These are phyloP conservation scores for Lysandra coridon DNA, from an alignment of 2,888 invertebrate genomes.

Conservation along the genomic window DNA sequence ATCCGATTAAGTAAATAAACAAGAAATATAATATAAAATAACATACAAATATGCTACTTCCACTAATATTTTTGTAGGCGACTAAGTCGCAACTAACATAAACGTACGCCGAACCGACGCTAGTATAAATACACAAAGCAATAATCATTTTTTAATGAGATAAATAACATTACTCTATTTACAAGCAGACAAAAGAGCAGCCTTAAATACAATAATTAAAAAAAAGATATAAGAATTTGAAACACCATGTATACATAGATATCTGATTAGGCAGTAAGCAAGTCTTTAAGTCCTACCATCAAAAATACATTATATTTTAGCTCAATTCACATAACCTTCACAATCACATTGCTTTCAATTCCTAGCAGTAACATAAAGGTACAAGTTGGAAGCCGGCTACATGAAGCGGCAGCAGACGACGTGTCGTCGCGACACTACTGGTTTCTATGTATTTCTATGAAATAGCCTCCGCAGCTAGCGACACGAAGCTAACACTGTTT, in stretches of 20 bases:
- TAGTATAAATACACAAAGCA: not conserved
- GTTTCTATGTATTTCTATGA: no score
- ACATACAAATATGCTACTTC: not conserved
- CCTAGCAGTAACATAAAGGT: not conserved
- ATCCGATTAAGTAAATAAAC: not conserved
- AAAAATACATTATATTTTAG: not conserved
- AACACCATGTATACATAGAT: not conserved
- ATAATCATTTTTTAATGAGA: not conserved
- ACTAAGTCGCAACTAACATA: not conserved
- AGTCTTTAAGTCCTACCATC: not conserved
- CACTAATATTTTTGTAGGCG: not conserved
- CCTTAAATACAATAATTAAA: not conserved
- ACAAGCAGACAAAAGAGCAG: not conserved
- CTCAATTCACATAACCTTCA: conserved; percentile 1
- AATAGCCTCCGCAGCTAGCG: no score
- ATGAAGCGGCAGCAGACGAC: no score
- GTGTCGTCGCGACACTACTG: no score
- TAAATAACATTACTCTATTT: not conserved
- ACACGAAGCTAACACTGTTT: no score
- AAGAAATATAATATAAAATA: not conserved
- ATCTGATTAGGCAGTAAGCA: not conserved
- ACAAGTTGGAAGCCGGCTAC: no score
- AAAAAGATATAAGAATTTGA: not conserved
- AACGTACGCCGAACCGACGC: not conserved
- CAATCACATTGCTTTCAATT: conserved; percentile 1